These are phyloP conservation scores for Ips nitidus DNA, from an alignment of 1,140 invertebrate species.

Conservation along the genomic window DNA sequence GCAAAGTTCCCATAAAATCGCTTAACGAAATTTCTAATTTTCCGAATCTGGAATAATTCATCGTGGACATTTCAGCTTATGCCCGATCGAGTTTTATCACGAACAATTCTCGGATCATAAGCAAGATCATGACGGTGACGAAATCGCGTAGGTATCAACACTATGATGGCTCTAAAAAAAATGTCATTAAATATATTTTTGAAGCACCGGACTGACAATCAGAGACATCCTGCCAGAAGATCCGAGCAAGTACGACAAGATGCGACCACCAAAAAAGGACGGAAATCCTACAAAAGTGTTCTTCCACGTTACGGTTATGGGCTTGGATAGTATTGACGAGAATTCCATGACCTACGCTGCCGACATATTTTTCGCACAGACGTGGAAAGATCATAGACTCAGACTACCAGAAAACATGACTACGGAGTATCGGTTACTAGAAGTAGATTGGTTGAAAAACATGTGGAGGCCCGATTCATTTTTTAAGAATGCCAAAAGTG, in stretches of 20 bases:
- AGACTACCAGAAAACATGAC: conserved; percentile 89
- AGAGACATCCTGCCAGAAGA: conserved; percentile 83
- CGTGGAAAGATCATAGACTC: conserved; percentile 87
- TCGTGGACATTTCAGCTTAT: conserved; percentile 38
- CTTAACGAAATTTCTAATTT: conserved; percentile 1
- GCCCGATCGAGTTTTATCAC: conserved; percentile 44
- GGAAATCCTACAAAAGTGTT: conserved; percentile 82
- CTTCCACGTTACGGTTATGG: conserved; percentile 92
- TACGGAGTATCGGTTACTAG: conserved; percentile 80
- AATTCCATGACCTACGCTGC: conserved; percentile 91
- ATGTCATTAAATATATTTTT: neutral
- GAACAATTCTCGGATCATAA: conserved; percentile 42
- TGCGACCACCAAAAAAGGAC: conserved; percentile 85
- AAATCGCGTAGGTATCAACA: conserved; percentile 35
- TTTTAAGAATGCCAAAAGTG: conserved; percentile 88
- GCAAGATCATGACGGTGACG: conserved; percentile 38
- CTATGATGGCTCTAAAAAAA: conserved; percentile 2
- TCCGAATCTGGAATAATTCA: neutral
- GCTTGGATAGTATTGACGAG: conserved; percentile 88
- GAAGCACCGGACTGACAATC: conserved; percentile 73
- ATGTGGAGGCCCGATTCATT: conserved; percentile 91
- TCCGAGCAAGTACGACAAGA: conserved; percentile 84
- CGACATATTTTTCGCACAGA: conserved; percentile 90
- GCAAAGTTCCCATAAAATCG: no score
- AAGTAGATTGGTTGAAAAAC: conserved; percentile 86